phyloP scores from a whole-genome alignment of 2,797 vertebrate species.

The Helicolenus hilgendorfi region DNA sequence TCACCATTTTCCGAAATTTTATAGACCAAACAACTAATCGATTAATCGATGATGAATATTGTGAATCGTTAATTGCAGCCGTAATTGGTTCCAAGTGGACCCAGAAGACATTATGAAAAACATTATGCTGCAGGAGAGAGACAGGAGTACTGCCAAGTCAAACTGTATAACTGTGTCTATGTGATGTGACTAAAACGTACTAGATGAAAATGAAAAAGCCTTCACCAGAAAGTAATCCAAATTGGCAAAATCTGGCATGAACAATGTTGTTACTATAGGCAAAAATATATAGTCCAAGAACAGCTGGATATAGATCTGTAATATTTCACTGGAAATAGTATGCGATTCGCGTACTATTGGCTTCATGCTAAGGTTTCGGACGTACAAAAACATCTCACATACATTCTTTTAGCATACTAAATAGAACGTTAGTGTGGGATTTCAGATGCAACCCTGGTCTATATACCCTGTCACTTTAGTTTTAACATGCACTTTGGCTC shows the following conservation, averaged over 20 bases:
- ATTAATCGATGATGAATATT: too few relatives aligned
- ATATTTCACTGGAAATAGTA: too few relatives aligned
- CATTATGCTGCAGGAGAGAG: not conserved
- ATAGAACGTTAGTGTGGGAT: too few relatives aligned
- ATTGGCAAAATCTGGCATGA: not conserved
- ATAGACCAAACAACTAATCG: too few relatives aligned
- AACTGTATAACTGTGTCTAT: not conserved
- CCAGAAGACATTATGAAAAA: not conserved
- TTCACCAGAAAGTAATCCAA: not conserved
- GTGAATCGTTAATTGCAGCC: too few relatives aligned
- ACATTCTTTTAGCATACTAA: too few relatives aligned
- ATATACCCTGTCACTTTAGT: not conserved
- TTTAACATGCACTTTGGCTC: not conserved
- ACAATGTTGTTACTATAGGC: not conserved
- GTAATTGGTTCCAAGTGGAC: not conserved
- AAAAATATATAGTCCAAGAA: not conserved
- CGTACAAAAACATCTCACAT: too few relatives aligned
- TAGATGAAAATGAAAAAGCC: not conserved
- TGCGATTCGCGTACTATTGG: too few relatives aligned
- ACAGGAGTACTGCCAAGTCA: not conserved
- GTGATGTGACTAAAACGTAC: not conserved
- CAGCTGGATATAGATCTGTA: not conserved
- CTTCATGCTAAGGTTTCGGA: too few relatives aligned
- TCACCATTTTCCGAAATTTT: too few relatives aligned
- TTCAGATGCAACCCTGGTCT: too few relatives aligned